These are phyloP conservation scores for Leistus spinibarbis DNA, from an alignment of 2,888 invertebrate genomes.

Conservation along the genomic window DNA sequence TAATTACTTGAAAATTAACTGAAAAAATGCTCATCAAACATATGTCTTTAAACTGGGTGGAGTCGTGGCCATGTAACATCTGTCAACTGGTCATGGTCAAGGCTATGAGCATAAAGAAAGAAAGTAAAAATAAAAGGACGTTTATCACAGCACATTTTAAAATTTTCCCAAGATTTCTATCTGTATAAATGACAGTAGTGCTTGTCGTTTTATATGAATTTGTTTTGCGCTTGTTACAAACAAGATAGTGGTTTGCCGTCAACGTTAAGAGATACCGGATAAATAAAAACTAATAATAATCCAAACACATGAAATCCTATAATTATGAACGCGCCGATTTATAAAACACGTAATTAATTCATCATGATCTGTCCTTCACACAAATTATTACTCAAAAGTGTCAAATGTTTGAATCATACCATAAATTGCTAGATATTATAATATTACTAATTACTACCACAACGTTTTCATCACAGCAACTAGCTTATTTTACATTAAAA, in stretches of 20 bases:
- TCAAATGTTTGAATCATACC: neutral
- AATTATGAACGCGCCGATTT: neutral
- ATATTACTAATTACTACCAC: neutral
- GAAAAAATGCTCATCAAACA: neutral
- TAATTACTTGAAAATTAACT: neutral
- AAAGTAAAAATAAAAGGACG: neutral
- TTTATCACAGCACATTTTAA: neutral
- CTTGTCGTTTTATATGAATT: neutral
- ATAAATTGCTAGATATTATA: neutral
- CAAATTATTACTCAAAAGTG: neutral
- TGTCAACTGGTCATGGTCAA: neutral
- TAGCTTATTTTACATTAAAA: no score
- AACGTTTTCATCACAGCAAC: no score
- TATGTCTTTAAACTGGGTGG: neutral
- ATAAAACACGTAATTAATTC: neutral
- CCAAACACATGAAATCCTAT: neutral
- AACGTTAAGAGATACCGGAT: neutral
- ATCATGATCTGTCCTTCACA: neutral
- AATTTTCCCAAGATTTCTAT: neutral
- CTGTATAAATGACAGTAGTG: neutral
- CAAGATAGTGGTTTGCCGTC: neutral
- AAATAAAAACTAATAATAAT: neutral
- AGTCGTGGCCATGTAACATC: neutral
- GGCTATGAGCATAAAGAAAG: neutral
- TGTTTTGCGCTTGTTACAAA: neutral